Evolutionary conservation across 2,797 vertebrate genomes (phyloP).

Genomic region (Coranthus polyacanthus): DNA sequence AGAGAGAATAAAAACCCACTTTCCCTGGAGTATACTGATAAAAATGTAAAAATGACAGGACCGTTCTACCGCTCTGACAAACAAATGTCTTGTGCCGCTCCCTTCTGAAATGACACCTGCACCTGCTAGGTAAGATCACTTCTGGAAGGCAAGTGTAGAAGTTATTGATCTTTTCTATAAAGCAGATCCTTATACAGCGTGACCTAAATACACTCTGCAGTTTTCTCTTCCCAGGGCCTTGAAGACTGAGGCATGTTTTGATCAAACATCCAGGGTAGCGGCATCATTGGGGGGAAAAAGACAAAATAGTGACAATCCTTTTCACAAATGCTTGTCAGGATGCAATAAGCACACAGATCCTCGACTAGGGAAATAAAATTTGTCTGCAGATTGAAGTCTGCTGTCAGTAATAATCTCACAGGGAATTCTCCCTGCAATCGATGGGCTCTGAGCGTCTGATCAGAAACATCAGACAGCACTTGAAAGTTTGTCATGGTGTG

Average conservation of each 20-base stretch:
- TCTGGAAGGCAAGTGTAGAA: constrained; percentile 8
- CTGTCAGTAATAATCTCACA: constrained; percentile 11
- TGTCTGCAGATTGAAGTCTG: constrained; percentile 18
- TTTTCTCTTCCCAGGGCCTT: constrained; percentile 8
- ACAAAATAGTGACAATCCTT: constrained; percentile 13
- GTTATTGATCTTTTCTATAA: constrained; percentile 21
- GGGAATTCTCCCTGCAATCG: constrained; percentile 5
- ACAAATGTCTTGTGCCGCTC: not conserved
- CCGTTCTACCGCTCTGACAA: not conserved
- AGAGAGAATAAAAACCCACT: not conserved
- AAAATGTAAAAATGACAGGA: not conserved
- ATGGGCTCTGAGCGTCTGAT: constrained; percentile 1
- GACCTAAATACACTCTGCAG: constrained; percentile 40
- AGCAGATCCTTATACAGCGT: constrained; percentile 14
- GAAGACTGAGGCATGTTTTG: constrained; percentile 41
- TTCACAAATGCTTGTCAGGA: not conserved
- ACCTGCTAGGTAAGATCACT: not conserved
- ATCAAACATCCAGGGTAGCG: constrained; percentile 14
- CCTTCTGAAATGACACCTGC: constrained; percentile 16
- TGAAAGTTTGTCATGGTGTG: constrained; percentile 15
- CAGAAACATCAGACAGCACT: constrained; percentile 14
- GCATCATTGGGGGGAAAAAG: constrained; percentile 5
- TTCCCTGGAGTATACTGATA: not conserved
- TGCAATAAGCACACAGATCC: constrained; percentile 2
- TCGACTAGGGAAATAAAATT: constrained; percentile 13